Base-by-base conservation (phyloP, 2,797 vertebrate species). In the Sphaeramia orbicularis region DNA sequence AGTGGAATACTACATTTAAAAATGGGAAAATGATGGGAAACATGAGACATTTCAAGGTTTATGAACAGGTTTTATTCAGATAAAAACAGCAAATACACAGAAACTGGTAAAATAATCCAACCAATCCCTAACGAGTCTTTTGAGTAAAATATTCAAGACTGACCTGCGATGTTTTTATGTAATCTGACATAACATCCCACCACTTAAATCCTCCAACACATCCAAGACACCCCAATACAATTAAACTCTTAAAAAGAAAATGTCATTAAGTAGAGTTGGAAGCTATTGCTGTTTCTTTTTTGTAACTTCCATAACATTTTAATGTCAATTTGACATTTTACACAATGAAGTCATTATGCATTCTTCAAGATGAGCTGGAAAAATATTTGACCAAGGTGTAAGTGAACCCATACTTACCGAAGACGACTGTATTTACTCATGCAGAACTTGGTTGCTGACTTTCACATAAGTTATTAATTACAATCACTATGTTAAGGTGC, bases 331-430 rank as follows among this genome's bases (percentile, higher is more conserved):
- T 8, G 1, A 37, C 21, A 3, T 51, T 21, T 66, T 13, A 40
- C 16, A 57, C 6, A 43, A n/a, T 4, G 11, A 15, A 13, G 15
- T 42, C 12, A 7, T 45, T 12, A 30, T 40, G 6, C 10, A 54
- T 21, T 6, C 2, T 41, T 19, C 7, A 27, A 42, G 9, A 32
- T 27, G 30, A 18, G 18, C 10, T 54, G 21, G 14, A 38, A 24
- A 13, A n/a, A 54, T 41, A 14, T 18, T 24, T 14, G 12, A 47
- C 12, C 18, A 4, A 42, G 1, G 3, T 21, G 15, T 30, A 30
- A 48, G 18, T 13, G 13, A 38, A 14, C 6, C 43, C 43, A 63
- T 80, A 86, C 86, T 88, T 81, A 81, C 76, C 78, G 45, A 16
- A 13, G 18, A 35, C 64, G 58, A 64, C 49, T 73, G 65, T 48